These are phyloP conservation scores for Anabacerthia variegaticeps DNA, from an alignment of 2,797 vertebrate genomes.

Conservation along the genomic window DNA sequence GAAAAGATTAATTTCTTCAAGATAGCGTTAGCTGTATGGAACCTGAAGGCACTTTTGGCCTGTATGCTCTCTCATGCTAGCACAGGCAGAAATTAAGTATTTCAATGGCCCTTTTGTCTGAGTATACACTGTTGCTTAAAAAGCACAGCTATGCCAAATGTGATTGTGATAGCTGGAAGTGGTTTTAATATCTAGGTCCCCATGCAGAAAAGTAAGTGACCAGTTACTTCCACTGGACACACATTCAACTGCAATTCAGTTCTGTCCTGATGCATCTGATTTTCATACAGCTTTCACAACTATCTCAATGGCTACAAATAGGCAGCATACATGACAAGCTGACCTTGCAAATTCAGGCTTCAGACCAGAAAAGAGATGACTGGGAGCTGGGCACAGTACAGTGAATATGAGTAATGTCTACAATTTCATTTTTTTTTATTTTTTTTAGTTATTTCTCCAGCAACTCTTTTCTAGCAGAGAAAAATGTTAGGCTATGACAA, in stretches of 20 bases:
- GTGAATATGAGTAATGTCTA: not conserved
- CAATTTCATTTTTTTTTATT: not conserved
- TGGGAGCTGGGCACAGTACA: not conserved
- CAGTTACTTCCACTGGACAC: not conserved
- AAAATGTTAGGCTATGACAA: not conserved
- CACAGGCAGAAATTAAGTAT: not conserved
- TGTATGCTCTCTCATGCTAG: not conserved
- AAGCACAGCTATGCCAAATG: not conserved
- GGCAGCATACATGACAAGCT: not conserved
- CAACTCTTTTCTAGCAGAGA: not conserved
- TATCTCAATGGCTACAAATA: not conserved
- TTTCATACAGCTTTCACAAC: not conserved
- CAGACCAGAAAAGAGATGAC: not conserved
- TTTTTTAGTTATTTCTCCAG: not conserved
- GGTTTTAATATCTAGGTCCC: not conserved
- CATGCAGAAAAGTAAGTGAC: not conserved
- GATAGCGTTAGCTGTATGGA: not conserved
- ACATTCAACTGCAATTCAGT: fast-evolving
- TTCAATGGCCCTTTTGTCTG: not conserved
- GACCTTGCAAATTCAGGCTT: not conserved
- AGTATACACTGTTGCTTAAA: not conserved
- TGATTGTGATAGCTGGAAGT: not conserved
- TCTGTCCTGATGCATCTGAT: not conserved
- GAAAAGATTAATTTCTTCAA: not conserved
- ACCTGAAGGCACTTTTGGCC: not conserved